A percentile compares a stretch with the other conserved stretches of the same genome.
These are phyloP conservation scores for Leptura quadrifasciata DNA, from an alignment of 2,888 invertebrate species.

Conservation along the genomic window DNA sequence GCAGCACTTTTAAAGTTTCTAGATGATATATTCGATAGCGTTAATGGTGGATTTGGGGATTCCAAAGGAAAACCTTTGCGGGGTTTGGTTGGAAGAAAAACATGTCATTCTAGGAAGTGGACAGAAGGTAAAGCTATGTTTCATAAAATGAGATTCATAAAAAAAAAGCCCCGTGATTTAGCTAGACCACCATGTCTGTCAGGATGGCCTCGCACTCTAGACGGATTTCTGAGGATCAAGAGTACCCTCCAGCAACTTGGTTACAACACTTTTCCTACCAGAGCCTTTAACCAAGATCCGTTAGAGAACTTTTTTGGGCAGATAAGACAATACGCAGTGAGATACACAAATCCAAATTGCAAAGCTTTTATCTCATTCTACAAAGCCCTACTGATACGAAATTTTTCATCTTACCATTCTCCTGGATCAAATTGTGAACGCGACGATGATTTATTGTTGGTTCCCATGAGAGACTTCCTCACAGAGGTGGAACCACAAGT, in stretches of 20 bases:
- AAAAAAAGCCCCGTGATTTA: background rate
- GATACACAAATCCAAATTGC: constrained; percentile 48
- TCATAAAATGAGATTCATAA: background rate
- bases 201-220: background rate
- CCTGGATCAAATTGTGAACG: background rate
- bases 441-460: no score
- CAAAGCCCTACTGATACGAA: background rate
- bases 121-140: background rate
- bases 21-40: background rate
- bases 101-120: background rate
- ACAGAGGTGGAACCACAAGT: no score
- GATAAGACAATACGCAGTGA: constrained; percentile 49
- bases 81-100: background rate
- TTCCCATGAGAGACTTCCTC: background rate
- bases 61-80: background rate
- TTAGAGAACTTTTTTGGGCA: constrained; percentile 55
- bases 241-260: background rate
- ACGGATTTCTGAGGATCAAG: background rate
- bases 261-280: background rate
- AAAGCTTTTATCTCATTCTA: background rate
- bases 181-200: background rate
- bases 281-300: constrained; percentile 54
- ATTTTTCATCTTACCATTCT: background rate
- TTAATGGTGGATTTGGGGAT: background rate
- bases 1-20: background rate